Percentiles rank a stretch among this genome's conserved stretches.
Evolutionary conservation across 2,797 vertebrate genomes (phyloP).

Genomic region (Kryptopterus vitreolus): DNA sequence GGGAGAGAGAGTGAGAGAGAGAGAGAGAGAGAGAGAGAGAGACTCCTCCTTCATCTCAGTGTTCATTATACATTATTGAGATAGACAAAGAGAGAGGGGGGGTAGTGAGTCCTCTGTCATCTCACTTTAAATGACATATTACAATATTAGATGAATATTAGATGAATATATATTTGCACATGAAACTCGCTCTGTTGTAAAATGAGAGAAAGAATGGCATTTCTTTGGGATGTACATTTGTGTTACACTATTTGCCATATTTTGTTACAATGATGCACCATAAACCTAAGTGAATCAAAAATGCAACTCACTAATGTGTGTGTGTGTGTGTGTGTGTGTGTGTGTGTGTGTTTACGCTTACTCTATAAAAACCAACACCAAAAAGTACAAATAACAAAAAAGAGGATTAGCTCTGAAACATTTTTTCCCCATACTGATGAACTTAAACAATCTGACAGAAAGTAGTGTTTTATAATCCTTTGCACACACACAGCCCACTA

Average conservation of each 20-base stretch:
- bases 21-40: conserved; percentile 28
- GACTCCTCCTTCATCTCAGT: conserved; percentile 19
- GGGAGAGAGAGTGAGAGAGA: conserved; percentile 3
- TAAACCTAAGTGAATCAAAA: too few relatives aligned
- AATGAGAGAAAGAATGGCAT: background rate
- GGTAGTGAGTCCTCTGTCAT: background rate
- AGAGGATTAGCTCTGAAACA: conserved; percentile 58
- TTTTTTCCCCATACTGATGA: conserved; percentile 61
- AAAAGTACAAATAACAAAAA: conserved; percentile 73
- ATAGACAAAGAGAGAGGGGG: background rate
- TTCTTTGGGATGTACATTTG: too few relatives aligned
- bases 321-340: background rate
- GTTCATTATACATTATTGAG: conserved; percentile 9
- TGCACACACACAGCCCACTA: background rate
- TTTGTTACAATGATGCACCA: too few relatives aligned
- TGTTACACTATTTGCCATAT: too few relatives aligned
- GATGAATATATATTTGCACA: background rate
- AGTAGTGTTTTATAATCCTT: background rate
- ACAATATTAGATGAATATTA: background rate
- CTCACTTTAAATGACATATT: background rate
- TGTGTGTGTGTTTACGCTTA: conserved; percentile 18
- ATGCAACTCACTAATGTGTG: too few relatives aligned
- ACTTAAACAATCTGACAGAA: conserved; percentile 66
- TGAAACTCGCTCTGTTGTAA: background rate
- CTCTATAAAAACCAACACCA: conserved; percentile 28